These are phyloP conservation scores for Noturus placidus DNA, from an alignment of 2,113 vertebrate species.

Conservation along the genomic window DNA sequence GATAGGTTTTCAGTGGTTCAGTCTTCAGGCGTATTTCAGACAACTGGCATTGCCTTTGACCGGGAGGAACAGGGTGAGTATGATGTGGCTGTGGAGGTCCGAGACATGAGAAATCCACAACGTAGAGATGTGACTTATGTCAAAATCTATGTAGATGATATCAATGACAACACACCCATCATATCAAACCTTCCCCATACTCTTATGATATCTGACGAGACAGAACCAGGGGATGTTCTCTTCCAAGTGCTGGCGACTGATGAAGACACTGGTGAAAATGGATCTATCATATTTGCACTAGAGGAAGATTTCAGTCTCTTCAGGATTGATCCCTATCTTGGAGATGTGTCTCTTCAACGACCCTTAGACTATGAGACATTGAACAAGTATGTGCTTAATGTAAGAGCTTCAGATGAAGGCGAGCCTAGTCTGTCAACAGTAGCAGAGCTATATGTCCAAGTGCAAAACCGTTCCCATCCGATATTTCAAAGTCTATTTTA, in stretches of 20 bases:
- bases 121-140: slow-evolving; percentile 81
- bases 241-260: slow-evolving; percentile 88
- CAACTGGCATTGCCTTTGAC: slow-evolving; percentile 83
- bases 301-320: slow-evolving; percentile 88
- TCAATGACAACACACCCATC: slow-evolving; percentile 85
- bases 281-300: slow-evolving; percentile 79
- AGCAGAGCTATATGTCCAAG: slow-evolving; percentile 82
- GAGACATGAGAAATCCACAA: slow-evolving; percentile 79
- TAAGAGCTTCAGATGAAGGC: slow-evolving; percentile 84
- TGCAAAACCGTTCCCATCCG: slow-evolving; percentile 91
- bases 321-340: slow-evolving; percentile 85
- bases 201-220: slow-evolving; percentile 81
- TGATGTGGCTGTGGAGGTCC: slow-evolving; percentile 81
- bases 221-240: slow-evolving; percentile 89
- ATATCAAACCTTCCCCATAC: slow-evolving; percentile 89
- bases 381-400: slow-evolving; percentile 85
- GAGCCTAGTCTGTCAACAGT: slow-evolving; percentile 72
- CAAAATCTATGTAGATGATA: slow-evolving; percentile 83
- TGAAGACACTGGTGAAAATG: slow-evolving; percentile 82
- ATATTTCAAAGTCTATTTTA: slow-evolving; percentile 91
- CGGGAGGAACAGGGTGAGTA: slow-evolving; percentile 80
- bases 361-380: slow-evolving; percentile 88
- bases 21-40: slow-evolving; percentile 86
- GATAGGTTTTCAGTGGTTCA: slow-evolving; percentile 78
- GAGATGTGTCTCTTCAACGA: slow-evolving; percentile 87